Conservation (phyloP, 2,113 vertebrate species). For the Phylloscopus whistleri region DNA sequence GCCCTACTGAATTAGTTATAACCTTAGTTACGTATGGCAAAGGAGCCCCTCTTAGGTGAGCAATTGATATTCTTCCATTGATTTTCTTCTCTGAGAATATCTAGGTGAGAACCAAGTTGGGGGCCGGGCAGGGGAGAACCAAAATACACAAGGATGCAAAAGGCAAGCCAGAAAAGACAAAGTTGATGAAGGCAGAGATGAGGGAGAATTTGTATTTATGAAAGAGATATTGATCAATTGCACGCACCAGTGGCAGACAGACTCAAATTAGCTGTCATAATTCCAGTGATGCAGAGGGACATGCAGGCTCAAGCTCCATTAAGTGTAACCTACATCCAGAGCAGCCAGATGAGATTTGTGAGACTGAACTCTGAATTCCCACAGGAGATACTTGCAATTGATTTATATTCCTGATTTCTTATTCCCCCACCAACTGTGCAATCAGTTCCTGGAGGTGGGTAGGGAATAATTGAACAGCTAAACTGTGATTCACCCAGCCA, state of each 20-base stretch:
- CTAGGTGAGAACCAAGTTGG: conserved; percentile 14
- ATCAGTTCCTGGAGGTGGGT: conserved; percentile 26
- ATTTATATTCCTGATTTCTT: conserved; percentile 48
- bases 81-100: conserved; percentile 37
- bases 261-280: conserved; percentile 46
- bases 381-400: conserved; percentile 4
- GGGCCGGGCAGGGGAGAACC: fast-evolving
- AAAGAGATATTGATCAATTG: conserved; percentile 11
- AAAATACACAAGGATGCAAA: conserved; percentile 1
- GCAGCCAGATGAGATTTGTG: not conserved
- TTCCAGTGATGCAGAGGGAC: conserved; percentile 19
- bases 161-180: conserved; percentile 13
- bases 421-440: conserved; percentile 42
- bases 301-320: conserved; percentile 12
- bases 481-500: conserved; percentile 61
- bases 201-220: not conserved
- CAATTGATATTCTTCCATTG: conserved; percentile 64
- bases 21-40: not conserved
- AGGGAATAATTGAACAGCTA: conserved; percentile 48
- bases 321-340: conserved; percentile 51
- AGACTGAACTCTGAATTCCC: conserved; percentile 39
- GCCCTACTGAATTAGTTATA: conserved; percentile 75
- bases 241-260: not conserved
- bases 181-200: not conserved
- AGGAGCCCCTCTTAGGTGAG: conserved; percentile 54